Evolutionary conservation across 2,797 vertebrate genomes (phyloP).

Genomic region (Bradypodion pumilum): DNA sequence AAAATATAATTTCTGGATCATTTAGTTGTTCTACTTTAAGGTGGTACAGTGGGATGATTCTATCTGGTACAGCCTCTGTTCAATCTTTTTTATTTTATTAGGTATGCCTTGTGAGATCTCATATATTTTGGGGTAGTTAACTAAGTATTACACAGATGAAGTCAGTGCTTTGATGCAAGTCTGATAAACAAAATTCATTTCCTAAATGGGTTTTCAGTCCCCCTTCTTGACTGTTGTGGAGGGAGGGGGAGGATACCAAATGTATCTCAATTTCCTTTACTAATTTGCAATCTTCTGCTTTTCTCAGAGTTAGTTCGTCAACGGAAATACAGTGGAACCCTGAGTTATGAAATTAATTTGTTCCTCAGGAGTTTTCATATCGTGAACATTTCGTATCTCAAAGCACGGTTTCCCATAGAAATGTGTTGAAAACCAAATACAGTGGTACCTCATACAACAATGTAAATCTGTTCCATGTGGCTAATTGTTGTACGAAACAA

Average conservation of each 20-base stretch:
- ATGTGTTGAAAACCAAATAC: too few species aligned
- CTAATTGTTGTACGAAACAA: too few species aligned
- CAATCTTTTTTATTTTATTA: not conserved
- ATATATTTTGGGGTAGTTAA: not conserved
- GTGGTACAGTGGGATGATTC: conserved; percentile 16
- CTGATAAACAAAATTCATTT: not conserved
- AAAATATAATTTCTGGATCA: conserved; percentile 54
- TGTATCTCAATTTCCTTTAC: not conserved
- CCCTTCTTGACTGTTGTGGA: not conserved
- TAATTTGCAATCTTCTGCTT: not conserved
- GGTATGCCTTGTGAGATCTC: not conserved
- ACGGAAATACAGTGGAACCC: too few species aligned
- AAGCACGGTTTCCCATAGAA: too few species aligned
- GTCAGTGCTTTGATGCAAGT: not conserved
- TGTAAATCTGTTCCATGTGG: too few species aligned
- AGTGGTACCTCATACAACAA: too few species aligned
- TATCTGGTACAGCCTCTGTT: not conserved
- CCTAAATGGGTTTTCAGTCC: not conserved
- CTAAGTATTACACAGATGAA: not conserved
- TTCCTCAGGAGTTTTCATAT: too few species aligned
- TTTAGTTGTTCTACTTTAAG: conserved; percentile 44
- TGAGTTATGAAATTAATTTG: too few species aligned
- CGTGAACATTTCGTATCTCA: too few species aligned
- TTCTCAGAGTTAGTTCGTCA: not conserved
- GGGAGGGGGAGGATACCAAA: not conserved